Conservation (phyloP, 2,888 invertebrate species). For the Pseudococcus viburni region DNA sequence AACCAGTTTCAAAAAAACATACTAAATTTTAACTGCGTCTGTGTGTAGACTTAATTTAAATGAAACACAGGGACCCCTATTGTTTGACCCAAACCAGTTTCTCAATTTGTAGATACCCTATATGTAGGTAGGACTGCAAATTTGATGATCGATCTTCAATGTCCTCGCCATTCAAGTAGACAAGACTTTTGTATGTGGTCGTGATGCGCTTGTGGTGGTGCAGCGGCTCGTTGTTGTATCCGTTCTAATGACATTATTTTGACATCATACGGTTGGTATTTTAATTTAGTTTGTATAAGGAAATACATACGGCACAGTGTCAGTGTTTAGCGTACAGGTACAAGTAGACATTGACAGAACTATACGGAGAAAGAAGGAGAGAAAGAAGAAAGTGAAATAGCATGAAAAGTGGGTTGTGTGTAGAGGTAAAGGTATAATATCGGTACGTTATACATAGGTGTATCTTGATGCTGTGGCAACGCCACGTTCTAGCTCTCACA, state of each 20-base stretch:
- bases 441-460: not conserved
- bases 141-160: too few relatives aligned
- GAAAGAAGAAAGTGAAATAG: slow-evolving; percentile 52
- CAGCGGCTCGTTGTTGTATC: not conserved
- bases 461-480: not conserved
- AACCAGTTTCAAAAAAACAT: too few relatives aligned
- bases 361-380: not conserved
- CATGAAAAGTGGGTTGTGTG: slow-evolving; percentile 22
- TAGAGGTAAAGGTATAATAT: not conserved
- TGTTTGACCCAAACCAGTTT: too few relatives aligned
- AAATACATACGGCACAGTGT: not conserved
- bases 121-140: too few relatives aligned
- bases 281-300: slow-evolving; percentile 47
- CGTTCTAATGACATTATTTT: slow-evolving; percentile 55
- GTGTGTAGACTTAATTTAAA: too few relatives aligned
- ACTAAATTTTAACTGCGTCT: too few relatives aligned
- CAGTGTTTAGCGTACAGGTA: too few relatives aligned
- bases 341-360: not conserved
- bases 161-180: too few relatives aligned
- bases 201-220: not conserved
- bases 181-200: slow-evolving; percentile 19
- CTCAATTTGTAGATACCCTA: too few relatives aligned
- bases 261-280: slow-evolving; percentile 28
- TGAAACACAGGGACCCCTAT: too few relatives aligned
- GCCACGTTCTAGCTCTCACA: not conserved